Evolutionary conservation across 2,113 vertebrate species (phyloP).

Genomic region (Syngnathoides biaculeatus): DNA sequence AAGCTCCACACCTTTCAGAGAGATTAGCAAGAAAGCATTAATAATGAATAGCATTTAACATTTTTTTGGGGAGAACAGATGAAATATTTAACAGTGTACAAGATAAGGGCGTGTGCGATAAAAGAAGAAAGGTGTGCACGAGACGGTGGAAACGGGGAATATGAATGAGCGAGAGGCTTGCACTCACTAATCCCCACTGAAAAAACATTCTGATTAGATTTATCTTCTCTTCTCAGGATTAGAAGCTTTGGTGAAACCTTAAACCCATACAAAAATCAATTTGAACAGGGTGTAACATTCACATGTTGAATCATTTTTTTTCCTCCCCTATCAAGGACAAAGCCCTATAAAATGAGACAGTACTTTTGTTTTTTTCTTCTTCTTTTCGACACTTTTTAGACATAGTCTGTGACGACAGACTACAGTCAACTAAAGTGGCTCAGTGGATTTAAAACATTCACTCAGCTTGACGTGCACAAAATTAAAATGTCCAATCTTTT

Average conservation of each 20-base stretch:
- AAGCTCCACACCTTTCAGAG: neutral
- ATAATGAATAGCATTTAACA: slow-evolving; percentile 3
- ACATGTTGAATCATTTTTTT: slow-evolving; percentile 10
- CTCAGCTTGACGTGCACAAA: slow-evolving; percentile 14
- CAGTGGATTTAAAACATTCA: slow-evolving; percentile 33
- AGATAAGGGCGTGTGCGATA: neutral
- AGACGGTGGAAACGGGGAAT: slow-evolving; percentile 23
- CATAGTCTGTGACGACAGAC: slow-evolving; percentile 14
- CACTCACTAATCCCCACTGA: slow-evolving; percentile 53
- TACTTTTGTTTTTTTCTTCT: neutral
- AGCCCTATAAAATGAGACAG: slow-evolving; percentile 27
- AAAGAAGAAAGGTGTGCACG: slow-evolving; percentile 12
- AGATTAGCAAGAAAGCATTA: slow-evolving; percentile 9
- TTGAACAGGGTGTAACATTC: slow-evolving; percentile 52
- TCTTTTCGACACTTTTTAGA: slow-evolving; percentile 18
- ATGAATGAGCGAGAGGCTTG: slow-evolving; percentile 19
- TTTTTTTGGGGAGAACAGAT: neutral
- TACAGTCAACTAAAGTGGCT: slow-evolving; percentile 12
- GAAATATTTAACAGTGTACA: slow-evolving; percentile 6
- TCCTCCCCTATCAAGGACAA: slow-evolving; percentile 18
- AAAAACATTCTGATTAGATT: slow-evolving; percentile 58
- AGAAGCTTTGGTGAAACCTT: slow-evolving; percentile 64
- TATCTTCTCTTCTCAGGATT: slow-evolving; percentile 62
- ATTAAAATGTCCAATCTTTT: slow-evolving; percentile 30
- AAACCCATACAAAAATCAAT: slow-evolving; percentile 63